These are phyloP conservation scores for Pinna nobilis DNA, from an alignment of 1,140 invertebrate species.

Conservation along the genomic window DNA sequence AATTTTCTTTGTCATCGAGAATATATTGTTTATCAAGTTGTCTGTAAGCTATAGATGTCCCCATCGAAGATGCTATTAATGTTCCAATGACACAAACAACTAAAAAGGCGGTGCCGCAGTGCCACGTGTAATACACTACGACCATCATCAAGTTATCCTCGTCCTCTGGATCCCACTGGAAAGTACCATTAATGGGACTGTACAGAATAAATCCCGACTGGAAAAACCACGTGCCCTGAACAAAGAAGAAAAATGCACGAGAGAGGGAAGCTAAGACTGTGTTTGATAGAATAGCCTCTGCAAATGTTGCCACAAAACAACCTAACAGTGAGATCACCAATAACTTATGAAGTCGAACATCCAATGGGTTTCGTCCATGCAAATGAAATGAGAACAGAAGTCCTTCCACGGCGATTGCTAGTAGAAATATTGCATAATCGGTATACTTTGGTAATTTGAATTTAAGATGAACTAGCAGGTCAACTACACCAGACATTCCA, in stretches of 20 bases:
- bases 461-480: slow-evolving; percentile 71
- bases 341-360: slow-evolving; percentile 75
- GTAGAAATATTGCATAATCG: slow-evolving; percentile 44
- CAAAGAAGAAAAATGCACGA: slow-evolving; percentile 66
- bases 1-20: too few species aligned
- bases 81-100: too few species aligned
- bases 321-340: slow-evolving; percentile 72
- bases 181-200: slow-evolving; percentile 65
- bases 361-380: slow-evolving; percentile 73
- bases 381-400: slow-evolving; percentile 76
- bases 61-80: too few species aligned
- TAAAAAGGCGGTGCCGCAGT: slow-evolving; percentile 39
- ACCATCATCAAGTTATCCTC: slow-evolving; percentile 76
- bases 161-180: slow-evolving; percentile 68
- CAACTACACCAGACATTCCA: slow-evolving; percentile 72
- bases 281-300: slow-evolving; percentile 70
- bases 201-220: slow-evolving; percentile 77
- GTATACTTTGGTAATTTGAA: slow-evolving; percentile 47
- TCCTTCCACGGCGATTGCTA: slow-evolving; percentile 73
- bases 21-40: too few species aligned
- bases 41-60: too few species aligned
- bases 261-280: slow-evolving; percentile 68
- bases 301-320: slow-evolving; percentile 58
- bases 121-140: slow-evolving; percentile 69
- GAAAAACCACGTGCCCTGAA: slow-evolving; percentile 77